These are phyloP conservation scores for Climacteris rufus DNA, from an alignment of 2,113 vertebrate species.

Conservation along the genomic window DNA sequence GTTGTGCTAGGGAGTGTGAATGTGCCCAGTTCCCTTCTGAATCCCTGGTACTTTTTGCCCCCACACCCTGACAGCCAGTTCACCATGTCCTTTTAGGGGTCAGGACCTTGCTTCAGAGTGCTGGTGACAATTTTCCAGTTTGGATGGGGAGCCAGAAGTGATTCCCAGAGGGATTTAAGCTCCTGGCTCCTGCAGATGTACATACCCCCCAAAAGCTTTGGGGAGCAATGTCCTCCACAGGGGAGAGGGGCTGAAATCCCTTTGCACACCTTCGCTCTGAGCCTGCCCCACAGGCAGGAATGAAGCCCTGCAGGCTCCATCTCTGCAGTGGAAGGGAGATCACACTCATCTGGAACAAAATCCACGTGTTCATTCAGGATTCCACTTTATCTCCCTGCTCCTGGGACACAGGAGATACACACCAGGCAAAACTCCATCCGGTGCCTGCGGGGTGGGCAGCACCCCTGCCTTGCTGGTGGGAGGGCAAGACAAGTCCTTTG, in stretches of 20 bases:
- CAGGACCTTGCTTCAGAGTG: background rate
- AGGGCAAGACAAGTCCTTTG: background rate
- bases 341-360: conserved; percentile 5
- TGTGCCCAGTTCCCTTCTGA: background rate
- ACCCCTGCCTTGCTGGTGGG: background rate
- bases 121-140: background rate
- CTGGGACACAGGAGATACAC: background rate
- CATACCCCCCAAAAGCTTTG: background rate
- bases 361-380: background rate
- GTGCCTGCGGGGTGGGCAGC: background rate
- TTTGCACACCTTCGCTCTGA: background rate
- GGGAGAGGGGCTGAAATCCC: background rate
- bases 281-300: background rate
- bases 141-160: background rate
- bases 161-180: background rate
- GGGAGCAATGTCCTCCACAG: background rate
- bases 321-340: background rate
- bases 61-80: background rate
- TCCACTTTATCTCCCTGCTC: background rate
- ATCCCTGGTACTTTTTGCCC: background rate
- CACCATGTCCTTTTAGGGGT: background rate
- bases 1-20: rapidly evolving
- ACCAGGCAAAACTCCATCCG: rapidly evolving
- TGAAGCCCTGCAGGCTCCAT: background rate
- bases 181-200: background rate